Conservation (phyloP, 2,797 vertebrate genomes). For the Semaprochilodus insignis region DNA sequence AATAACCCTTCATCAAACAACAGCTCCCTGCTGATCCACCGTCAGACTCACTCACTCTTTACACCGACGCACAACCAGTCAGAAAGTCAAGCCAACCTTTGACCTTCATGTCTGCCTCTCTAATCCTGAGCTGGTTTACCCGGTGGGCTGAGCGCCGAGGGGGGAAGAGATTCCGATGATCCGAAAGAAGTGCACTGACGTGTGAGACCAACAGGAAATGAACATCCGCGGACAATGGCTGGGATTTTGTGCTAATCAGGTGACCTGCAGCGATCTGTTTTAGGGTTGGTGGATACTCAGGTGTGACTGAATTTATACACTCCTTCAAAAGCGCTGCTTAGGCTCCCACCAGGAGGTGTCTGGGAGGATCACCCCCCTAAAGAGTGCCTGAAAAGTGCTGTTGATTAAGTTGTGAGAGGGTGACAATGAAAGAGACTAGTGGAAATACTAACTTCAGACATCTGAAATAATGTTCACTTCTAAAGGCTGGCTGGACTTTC, state of each 20-base stretch:
- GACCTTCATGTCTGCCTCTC: conserved; percentile 33
- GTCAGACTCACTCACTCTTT: conserved; percentile 39
- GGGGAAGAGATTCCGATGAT: conserved; percentile 32
- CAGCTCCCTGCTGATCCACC: conserved; percentile 38
- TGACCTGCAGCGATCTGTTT: conserved; percentile 24
- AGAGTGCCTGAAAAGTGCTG: not conserved
- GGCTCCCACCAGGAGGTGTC: not conserved
- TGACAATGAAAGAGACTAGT: not conserved
- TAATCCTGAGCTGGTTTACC: conserved; percentile 41
- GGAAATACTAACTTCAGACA: not conserved
- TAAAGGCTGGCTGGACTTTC: no score
- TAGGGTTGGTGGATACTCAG: conserved; percentile 6
- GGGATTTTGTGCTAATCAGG: conserved; percentile 48
- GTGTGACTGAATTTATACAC: conserved; percentile 44
- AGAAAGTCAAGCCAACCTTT: conserved; percentile 28
- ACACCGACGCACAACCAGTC: conserved; percentile 10
- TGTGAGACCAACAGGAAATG: conserved; percentile 54
- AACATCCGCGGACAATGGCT: conserved; percentile 34
- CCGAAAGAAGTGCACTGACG: conserved; percentile 47
- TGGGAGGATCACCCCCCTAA: conserved; percentile 18
- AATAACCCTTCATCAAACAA: conserved; percentile 50
- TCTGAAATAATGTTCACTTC: not conserved
- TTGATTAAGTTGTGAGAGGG: not conserved
- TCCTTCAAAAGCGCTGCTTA: conserved; percentile 21
- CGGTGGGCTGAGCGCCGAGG: conserved; percentile 21